A percentile compares a stretch with the other conserved stretches of the same genome.
These are phyloP conservation scores for Yponomeuta malinellus DNA, from an alignment of 2,888 invertebrate genomes.

Conservation along the genomic window DNA sequence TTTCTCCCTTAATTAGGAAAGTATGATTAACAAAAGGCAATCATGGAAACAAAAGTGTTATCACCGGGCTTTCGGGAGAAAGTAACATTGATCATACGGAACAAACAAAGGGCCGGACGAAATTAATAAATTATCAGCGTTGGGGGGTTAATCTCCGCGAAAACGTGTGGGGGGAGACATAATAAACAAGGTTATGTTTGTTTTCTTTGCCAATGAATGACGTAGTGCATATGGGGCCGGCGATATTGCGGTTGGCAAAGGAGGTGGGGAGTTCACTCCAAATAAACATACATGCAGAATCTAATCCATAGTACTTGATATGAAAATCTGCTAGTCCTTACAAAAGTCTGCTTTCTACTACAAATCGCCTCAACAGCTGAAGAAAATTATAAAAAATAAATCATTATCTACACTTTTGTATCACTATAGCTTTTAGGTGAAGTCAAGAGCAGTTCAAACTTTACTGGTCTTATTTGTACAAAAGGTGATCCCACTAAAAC, in stretches of 20 bases:
- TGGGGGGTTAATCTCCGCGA: slow-evolving; percentile 36
- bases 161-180: slow-evolving; percentile 39
- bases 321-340: no score
- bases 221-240: slow-evolving; percentile 5
- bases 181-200: slow-evolving; percentile 32
- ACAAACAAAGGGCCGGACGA: slow-evolving; percentile 53
- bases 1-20: slow-evolving; percentile 70
- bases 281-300: neutral
- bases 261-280: neutral
- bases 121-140: slow-evolving; percentile 68
- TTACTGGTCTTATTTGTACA: no score
- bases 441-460: no score
- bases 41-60: slow-evolving; percentile 72
- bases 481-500: no score
- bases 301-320: no score
- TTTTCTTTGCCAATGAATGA: slow-evolving; percentile 45
- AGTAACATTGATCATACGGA: slow-evolving; percentile 50
- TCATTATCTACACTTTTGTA: no score
- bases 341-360: no score
- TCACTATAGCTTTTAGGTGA: no score
- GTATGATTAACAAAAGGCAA: slow-evolving; percentile 72
- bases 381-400: no score
- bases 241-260: neutral
- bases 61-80: slow-evolving; percentile 35
- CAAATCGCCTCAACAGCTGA: no score